Conservation (phyloP, 1,140 invertebrate species). For the Vollenhovia emeryi region DNA sequence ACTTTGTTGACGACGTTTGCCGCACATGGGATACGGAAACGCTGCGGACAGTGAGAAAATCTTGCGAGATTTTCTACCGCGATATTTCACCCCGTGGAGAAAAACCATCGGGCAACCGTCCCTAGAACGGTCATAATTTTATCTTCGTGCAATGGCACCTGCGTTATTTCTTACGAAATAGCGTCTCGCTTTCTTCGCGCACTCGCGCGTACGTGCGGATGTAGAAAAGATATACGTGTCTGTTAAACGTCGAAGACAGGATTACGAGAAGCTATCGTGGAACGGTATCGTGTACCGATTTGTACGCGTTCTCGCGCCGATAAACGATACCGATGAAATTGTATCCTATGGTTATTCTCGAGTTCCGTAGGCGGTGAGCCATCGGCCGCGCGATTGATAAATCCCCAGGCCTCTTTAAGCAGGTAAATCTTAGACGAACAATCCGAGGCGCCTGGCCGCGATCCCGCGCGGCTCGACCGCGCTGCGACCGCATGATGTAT, state of each 20-base stretch:
- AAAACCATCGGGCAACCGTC: background rate
- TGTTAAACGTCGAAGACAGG: background rate
- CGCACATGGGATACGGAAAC: background rate
- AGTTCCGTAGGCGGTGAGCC: background rate
- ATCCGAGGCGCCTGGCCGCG: conserved; percentile 20
- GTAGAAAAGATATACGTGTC: background rate
- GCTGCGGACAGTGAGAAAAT: conserved; percentile 12
- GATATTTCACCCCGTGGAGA: background rate
- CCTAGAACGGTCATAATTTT: background rate
- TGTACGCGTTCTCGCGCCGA: background rate
- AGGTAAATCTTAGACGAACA: conserved; percentile 1
- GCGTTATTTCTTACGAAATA: background rate
- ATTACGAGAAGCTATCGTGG: background rate
- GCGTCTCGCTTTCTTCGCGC: background rate
- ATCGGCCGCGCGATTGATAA: conserved; percentile 10
- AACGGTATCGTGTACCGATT: background rate
- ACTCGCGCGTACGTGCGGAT: background rate
- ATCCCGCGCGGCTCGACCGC: conserved; percentile 26
- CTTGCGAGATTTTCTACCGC: background rate
- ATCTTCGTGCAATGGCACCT: background rate
- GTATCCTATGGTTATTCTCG: background rate
- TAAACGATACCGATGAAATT: background rate
- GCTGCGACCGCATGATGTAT: conserved; percentile 62
- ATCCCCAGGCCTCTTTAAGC: background rate
- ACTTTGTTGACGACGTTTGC: conserved; percentile 35